Evolutionary conservation across 2,888 invertebrate species (phyloP).

Genomic region (Euclidia mi): DNA sequence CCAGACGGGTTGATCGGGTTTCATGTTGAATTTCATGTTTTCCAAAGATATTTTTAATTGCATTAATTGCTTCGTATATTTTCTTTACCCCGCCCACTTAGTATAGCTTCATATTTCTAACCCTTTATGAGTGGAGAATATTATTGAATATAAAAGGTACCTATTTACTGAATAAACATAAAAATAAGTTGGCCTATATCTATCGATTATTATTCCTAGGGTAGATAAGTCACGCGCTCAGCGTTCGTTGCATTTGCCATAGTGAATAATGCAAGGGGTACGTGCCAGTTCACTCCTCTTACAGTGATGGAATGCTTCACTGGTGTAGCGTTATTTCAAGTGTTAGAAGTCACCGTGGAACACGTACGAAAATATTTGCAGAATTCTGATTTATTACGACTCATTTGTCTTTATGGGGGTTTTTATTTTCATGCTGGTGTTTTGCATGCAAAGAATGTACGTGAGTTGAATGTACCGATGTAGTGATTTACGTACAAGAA

Average conservation of each 20-base stretch:
- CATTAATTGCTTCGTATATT: too few species aligned
- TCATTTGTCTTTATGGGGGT: slow-evolving; percentile 41
- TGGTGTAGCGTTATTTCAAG: slow-evolving; percentile 67
- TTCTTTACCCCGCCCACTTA: too few species aligned
- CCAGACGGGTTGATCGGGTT: too few species aligned
- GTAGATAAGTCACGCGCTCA: slow-evolving; percentile 82
- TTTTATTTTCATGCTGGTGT: slow-evolving; percentile 36
- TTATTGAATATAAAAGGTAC: too few species aligned
- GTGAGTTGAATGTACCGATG: not conserved
- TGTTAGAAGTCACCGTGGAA: slow-evolving; percentile 56
- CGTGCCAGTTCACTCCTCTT: slow-evolving; percentile 68
- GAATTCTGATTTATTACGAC: slow-evolving; percentile 46
- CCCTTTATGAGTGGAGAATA: too few species aligned
- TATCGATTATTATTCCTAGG: too few species aligned
- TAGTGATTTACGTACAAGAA: too few species aligned
- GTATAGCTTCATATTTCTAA: too few species aligned
- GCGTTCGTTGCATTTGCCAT: slow-evolving; percentile 79
- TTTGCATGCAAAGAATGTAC: slow-evolving; percentile 15
- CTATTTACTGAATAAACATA: too few species aligned
- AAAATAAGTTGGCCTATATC: too few species aligned
- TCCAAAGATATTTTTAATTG: too few species aligned
- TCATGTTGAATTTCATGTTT: too few species aligned
- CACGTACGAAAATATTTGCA: slow-evolving; percentile 54
- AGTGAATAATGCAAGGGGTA: slow-evolving; percentile 84
- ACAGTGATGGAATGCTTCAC: slow-evolving; percentile 76